phyloP scores from a whole-genome alignment of 92 coral and sea anemone genomes.

The Bergia sp. region DNA sequence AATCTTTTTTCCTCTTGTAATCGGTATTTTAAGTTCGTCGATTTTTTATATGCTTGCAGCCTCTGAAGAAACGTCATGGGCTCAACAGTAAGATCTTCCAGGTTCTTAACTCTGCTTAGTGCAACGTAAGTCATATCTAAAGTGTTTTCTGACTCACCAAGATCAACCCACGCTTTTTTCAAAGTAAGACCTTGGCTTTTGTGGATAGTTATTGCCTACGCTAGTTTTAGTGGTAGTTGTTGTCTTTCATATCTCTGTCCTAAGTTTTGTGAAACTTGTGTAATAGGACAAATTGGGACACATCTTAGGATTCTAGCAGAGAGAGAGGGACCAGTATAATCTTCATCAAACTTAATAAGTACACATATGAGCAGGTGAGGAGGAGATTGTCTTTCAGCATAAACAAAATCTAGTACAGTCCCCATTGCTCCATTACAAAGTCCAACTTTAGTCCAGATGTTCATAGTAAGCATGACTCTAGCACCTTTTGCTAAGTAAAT shows the following conservation, averaged over 20 bases:
- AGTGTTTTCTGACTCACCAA: neutral
- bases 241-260: conserved; percentile 42
- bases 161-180: neutral
- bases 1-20: neutral
- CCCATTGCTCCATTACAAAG: conserved; percentile 58
- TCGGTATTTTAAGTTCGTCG: too few species aligned
- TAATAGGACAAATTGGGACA: conserved; percentile 67
- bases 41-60: too few species aligned
- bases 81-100: too few species aligned
- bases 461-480: conserved; percentile 22
- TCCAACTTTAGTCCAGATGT: conserved; percentile 50
- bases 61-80: too few species aligned
- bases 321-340: conserved; percentile 49
- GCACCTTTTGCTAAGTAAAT: too few species aligned
- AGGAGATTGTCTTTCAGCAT: conserved; percentile 47
- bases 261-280: conserved; percentile 55
- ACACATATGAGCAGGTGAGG: conserved; percentile 51
- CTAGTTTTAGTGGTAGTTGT: neutral
- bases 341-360: conserved; percentile 55
- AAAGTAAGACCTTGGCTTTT: neutral
- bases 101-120: too few species aligned
- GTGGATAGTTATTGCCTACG: neutral
- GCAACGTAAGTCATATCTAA: too few species aligned
- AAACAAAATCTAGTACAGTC: conserved; percentile 49
- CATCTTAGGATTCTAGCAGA: conserved; percentile 56